Evolutionary conservation across 2,888 invertebrate genomes (phyloP).

Genomic region (Patella pellucida): DNA sequence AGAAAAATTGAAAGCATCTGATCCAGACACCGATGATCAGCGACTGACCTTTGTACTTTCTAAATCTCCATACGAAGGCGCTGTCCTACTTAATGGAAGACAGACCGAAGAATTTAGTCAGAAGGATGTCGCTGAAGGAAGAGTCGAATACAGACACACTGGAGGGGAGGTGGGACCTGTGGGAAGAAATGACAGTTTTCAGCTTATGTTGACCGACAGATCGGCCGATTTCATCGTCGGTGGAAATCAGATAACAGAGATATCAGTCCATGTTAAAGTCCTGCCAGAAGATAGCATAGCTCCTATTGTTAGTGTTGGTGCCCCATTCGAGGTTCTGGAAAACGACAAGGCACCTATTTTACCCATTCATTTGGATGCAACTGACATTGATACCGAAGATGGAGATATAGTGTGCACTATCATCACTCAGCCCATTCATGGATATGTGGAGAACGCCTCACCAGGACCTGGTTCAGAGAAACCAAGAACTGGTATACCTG

Average conservation of each 20-base stretch:
- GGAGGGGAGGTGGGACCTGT: constrained; percentile 64
- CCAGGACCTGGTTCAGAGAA: constrained; percentile 67
- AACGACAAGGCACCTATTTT: constrained; percentile 60
- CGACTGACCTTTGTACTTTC: constrained; percentile 60
- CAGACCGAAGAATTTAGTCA: constrained; percentile 64
- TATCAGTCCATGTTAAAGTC: constrained; percentile 60
- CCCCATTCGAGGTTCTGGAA: constrained; percentile 61
- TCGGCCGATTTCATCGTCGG: constrained; percentile 55
- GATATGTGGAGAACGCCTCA: constrained; percentile 68
- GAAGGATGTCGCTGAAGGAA: constrained; percentile 53
- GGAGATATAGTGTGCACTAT: constrained; percentile 65
- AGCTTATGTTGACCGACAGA: constrained; percentile 59
- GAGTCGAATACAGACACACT: constrained; percentile 63
- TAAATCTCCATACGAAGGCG: constrained; percentile 56
- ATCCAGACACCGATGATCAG: constrained; percentile 61
- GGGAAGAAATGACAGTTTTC: constrained; percentile 58
- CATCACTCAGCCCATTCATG: constrained; percentile 61
- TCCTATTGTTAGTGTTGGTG: constrained; percentile 58
- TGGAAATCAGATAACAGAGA: constrained; percentile 54
- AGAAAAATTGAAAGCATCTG: constrained; percentile 55
- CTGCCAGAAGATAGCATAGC: constrained; percentile 65
- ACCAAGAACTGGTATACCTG: constrained; percentile 59
- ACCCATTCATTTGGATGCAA: constrained; percentile 55
- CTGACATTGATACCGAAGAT: constrained; percentile 65
- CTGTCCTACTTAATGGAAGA: constrained; percentile 49